Evolutionary conservation across 2,113 vertebrate species (phyloP).

Genomic region (Melanerpes formicivorus): DNA sequence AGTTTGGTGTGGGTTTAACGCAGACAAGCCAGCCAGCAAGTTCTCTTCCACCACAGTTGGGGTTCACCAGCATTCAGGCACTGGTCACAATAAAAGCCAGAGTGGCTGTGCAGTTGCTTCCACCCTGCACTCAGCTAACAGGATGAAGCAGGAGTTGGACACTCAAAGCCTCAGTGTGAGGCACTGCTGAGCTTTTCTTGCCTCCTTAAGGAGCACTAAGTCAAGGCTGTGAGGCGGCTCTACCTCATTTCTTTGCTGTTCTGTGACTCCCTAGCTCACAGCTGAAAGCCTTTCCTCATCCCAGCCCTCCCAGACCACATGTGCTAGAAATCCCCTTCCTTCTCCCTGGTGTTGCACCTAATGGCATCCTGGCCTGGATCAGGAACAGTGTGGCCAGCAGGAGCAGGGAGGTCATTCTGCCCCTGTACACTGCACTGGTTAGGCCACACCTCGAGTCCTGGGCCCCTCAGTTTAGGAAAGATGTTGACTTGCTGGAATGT

Average conservation of each 20-base stretch:
- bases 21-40: neutral
- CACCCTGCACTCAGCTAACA: rapidly evolving
- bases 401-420: too few relatives aligned
- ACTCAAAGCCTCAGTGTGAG: neutral
- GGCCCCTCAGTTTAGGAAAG: too few relatives aligned
- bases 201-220: neutral
- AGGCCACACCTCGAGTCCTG: too few relatives aligned
- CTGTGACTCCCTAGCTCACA: neutral
- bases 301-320: neutral
- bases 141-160: neutral
- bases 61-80: neutral
- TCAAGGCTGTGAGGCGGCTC: neutral
- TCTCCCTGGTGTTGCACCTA: neutral
- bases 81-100: neutral
- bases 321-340: neutral
- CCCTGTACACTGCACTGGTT: too few relatives aligned
- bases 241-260: neutral
- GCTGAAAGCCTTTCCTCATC: neutral
- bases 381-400: too few relatives aligned
- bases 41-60: neutral
- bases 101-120: rapidly evolving
- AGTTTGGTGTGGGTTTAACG: neutral
- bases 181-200: neutral
- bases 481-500: too few relatives aligned
- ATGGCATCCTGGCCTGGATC: too few relatives aligned